Percentiles rank a stretch among this genome's conserved stretches.
Evolutionary conservation across 2,113 vertebrate species (phyloP).

Genomic region (Lutjanus erythropterus): DNA sequence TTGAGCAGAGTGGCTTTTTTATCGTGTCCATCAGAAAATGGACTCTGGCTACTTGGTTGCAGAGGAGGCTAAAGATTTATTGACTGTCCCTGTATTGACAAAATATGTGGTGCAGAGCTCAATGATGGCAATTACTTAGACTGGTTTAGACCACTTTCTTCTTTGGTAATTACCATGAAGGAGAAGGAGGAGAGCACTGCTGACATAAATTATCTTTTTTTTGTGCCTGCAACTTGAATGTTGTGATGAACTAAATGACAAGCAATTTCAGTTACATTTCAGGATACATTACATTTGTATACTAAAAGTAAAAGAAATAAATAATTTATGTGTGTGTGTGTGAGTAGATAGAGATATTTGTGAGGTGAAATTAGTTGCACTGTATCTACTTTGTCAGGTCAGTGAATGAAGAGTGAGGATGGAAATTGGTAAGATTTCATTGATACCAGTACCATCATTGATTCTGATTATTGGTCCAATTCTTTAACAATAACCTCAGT

Average conservation of each 20-base stretch:
- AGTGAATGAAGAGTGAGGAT: not conserved
- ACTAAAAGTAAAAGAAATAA: too few relatives aligned
- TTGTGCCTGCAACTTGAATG: not conserved
- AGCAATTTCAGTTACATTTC: too few relatives aligned
- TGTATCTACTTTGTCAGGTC: not conserved
- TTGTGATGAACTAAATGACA: too few relatives aligned
- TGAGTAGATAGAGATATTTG: too few relatives aligned
- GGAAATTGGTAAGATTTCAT: too few relatives aligned
- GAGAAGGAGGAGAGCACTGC: not conserved
- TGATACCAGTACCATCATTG: too few relatives aligned
- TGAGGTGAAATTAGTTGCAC: not conserved
- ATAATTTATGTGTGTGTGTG: too few relatives aligned
- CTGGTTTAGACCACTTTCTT: constrained; percentile 36
- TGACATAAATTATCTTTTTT: constrained; percentile 5
- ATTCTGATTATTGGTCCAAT: too few relatives aligned
- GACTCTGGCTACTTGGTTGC: constrained; percentile 23
- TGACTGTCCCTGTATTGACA: constrained; percentile 41
- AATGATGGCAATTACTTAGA: constrained; percentile 16
- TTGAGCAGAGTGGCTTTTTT: constrained; percentile 52
- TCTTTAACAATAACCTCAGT: too few relatives aligned
- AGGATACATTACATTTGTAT: too few relatives aligned
- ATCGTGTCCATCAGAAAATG: constrained; percentile 54
- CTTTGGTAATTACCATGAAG: constrained; percentile 15
- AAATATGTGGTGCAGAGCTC: constrained; percentile 35
- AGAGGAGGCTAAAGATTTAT: constrained; percentile 60